Evolutionary conservation across 2,113 vertebrate species (phyloP), one percentile per base, ranked within the genome.

Genomic region (Pseudorasbora parva): DNA sequence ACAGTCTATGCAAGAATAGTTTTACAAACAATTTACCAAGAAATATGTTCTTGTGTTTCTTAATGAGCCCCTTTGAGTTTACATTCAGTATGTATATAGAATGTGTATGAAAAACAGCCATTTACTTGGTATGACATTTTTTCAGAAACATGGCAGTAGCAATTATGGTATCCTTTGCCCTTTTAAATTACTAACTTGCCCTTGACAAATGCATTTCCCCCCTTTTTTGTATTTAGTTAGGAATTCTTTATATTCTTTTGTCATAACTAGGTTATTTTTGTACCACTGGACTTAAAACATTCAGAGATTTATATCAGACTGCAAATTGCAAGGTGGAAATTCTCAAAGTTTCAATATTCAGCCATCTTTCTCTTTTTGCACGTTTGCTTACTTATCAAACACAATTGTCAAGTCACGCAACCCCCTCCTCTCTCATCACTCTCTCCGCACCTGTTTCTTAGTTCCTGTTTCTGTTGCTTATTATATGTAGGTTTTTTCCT

Each of bases 401-500:
- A 1, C 23, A 14, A n/a, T 75, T 56, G 1, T 75, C 15, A 75
- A 19, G 33, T 72, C 47, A 30, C 54, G 10, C 33, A 0, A 56
- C 68, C 1, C 7, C n/a, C 15, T 17, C 60, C 23, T 85, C 73
- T 41, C 11, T 21, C 68, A 21, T 85, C 71, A 82, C 81, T 90
- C 78, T 89, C 76, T 83, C 79, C 83, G 41, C 81, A 86, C 51
- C 71, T 51, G 66, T 87, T 90, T 86, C 84, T 82, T 86, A 87
- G 80, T 79, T 25, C 74, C 43, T 57, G 64, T 84, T 85, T 73
- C 33, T 68, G 68, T 90, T 85, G 88, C 86, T 87, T 89, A 86
- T 90, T 80, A 86, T 86, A 80, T 82, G 64, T 69, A 88, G 88
- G 75, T 90, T 91, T 91, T 92, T 54, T 92, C 86, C 75, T 90